A percentile compares a stretch with the other conserved stretches of the same genome.
Evolutionary conservation across 2,888 invertebrate genomes (phyloP).

Genomic region (Endomychus coccineus): DNA sequence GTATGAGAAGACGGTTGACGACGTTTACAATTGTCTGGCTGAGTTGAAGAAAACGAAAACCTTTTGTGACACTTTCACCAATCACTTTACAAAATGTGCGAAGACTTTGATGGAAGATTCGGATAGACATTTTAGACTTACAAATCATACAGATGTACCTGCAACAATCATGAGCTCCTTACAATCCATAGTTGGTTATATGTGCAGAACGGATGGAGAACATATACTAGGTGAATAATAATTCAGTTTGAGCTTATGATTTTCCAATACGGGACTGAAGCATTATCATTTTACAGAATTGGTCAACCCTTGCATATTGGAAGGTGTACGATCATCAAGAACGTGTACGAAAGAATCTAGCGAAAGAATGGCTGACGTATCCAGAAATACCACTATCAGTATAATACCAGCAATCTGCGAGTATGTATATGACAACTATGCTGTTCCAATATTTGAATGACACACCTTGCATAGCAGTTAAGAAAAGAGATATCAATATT

Average conservation of each 20-base stretch:
- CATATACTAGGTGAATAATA: slow-evolving; percentile 7
- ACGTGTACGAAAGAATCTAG: slow-evolving; percentile 11
- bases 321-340: slow-evolving; percentile 5
- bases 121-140: slow-evolving; percentile 1
- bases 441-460: no score
- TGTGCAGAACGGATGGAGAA: slow-evolving; percentile 6
- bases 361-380: no score
- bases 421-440: no score
- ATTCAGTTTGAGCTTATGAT: not conserved
- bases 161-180: no score
- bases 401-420: no score
- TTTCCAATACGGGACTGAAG: not conserved
- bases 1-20: no score
- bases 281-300: slow-evolving; percentile 7
- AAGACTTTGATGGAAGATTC: slow-evolving; percentile 2
- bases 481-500: no score
- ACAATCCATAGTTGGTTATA: slow-evolving; percentile 4
- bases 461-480: no score
- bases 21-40: slow-evolving; percentile 3
- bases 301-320: slow-evolving; percentile 10
- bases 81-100: slow-evolving; percentile 7
- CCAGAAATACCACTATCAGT: no score
- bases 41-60: not conserved
- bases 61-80: slow-evolving; percentile 6
- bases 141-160: not conserved